Conservation (phyloP, 2,113 vertebrate genomes). For the Gila orcuttii region DNA sequence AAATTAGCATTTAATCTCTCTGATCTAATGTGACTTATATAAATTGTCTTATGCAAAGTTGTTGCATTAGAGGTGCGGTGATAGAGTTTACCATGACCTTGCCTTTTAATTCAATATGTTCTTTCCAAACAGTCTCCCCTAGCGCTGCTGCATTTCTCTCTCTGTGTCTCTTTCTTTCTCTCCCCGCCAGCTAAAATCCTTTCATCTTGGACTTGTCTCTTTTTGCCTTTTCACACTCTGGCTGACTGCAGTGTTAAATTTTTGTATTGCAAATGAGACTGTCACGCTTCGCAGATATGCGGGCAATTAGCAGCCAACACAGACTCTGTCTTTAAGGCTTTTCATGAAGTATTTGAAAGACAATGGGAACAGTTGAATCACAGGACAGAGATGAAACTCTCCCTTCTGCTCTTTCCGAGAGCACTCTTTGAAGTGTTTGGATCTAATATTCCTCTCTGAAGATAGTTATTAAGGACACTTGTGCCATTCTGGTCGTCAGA, state of each 20-base stretch:
- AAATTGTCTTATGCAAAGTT: conserved; percentile 4
- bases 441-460: conserved; percentile 39
- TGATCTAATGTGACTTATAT: not conserved
- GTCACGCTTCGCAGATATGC: conserved; percentile 47
- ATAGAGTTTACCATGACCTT: conserved; percentile 22
- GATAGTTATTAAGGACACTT: conserved; percentile 26
- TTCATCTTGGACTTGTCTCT: conserved; percentile 52
- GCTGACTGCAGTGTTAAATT: conserved; percentile 49
- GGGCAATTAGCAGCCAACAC: conserved; percentile 49
- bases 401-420: not conserved
- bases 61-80: conserved; percentile 3
- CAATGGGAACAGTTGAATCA: conserved; percentile 27
- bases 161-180: conserved; percentile 19
- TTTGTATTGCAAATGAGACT: conserved; percentile 39
- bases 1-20: not conserved
- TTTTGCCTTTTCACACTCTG: conserved; percentile 46
- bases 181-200: conserved; percentile 31
- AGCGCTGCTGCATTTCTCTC: conserved; percentile 16
- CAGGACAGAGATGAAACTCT: conserved; percentile 19
- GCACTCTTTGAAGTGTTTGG: conserved; percentile 21
- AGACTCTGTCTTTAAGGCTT: conserved; percentile 43
- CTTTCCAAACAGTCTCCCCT: conserved; percentile 20
- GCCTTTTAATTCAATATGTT: conserved; percentile 35
- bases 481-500: not conserved
- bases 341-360: conserved; percentile 44